These are phyloP conservation scores for Euplexia lucipara DNA, from an alignment of 2,888 invertebrate genomes.

Conservation along the genomic window DNA sequence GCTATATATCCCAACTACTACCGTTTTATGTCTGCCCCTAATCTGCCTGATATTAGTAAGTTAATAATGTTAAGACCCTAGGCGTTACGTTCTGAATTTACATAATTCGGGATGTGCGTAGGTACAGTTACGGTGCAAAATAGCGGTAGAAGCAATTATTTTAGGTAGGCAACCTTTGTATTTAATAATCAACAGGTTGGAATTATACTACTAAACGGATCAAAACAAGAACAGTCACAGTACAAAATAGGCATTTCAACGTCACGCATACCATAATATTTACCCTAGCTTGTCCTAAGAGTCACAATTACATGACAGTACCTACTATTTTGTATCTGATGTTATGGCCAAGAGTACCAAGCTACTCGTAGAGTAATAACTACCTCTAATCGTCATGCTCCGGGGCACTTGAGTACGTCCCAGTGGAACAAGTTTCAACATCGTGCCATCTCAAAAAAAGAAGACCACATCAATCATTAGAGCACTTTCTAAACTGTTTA, in stretches of 20 bases:
- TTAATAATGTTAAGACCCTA: constrained; percentile 43
- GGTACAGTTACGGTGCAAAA: constrained; percentile 23
- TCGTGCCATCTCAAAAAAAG: constrained; percentile 78
- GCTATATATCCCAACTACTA: constrained; percentile 45
- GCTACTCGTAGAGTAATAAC: constrained; percentile 62
- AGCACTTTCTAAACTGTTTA: constrained; percentile 86
- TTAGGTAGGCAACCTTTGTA: constrained; percentile 4
- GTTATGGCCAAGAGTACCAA: constrained; percentile 50
- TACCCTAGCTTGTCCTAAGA: constrained; percentile 13
- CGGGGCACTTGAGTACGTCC: constrained; percentile 64
- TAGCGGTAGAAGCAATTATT: constrained; percentile 26
- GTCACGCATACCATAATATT: constrained; percentile 31
- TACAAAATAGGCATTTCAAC: neutral
- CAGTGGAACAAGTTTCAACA: constrained; percentile 80
- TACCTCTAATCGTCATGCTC: constrained; percentile 71
- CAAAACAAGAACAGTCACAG: constrained; percentile 7
- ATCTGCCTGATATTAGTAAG: constrained; percentile 44
- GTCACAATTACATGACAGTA: constrained; percentile 50
- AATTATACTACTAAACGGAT: neutral
- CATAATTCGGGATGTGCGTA: constrained; percentile 31
- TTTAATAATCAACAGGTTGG: constrained; percentile 25
- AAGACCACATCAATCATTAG: constrained; percentile 82
- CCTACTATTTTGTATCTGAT: constrained; percentile 46
- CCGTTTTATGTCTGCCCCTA: constrained; percentile 42
- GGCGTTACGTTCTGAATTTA: constrained; percentile 34